Percentiles rank a stretch among this genome's conserved stretches.
Conservation (phyloP, 2,888 invertebrate species). For the Ganaspis brasiliensis region DNA sequence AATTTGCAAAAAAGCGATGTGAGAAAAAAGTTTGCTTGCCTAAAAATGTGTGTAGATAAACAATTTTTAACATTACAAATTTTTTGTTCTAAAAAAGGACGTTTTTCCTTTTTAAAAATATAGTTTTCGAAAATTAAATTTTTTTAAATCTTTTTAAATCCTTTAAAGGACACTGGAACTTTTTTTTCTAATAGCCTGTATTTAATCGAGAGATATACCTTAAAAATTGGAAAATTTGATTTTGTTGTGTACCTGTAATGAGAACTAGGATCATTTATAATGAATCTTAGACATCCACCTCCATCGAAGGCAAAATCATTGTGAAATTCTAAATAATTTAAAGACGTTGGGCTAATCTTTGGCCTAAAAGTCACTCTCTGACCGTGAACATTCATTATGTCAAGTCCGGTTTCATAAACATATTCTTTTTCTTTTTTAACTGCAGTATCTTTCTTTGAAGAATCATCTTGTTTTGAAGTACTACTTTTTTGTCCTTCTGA, state of each 20-base stretch:
- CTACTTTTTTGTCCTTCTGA: constrained; percentile 11
- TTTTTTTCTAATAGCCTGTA: too few relatives aligned
- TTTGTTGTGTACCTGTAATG: constrained; percentile 76
- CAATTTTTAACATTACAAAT: too few relatives aligned
- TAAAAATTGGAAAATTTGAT: too few relatives aligned
- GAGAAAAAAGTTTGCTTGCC: too few relatives aligned
- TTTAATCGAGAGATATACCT: too few relatives aligned
- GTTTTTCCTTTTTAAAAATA: too few relatives aligned
- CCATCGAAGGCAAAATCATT: constrained; percentile 73
- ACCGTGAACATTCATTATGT: constrained; percentile 66
- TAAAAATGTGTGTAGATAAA: too few relatives aligned
- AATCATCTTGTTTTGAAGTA: constrained; percentile 48
- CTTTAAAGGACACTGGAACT: too few relatives aligned
- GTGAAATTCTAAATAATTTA: constrained; percentile 71
- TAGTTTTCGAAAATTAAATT: too few relatives aligned
- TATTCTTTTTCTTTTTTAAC: constrained; percentile 57
- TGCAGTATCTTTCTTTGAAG: constrained; percentile 49
- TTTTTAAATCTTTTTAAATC: too few relatives aligned
- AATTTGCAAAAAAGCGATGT: too few relatives aligned
- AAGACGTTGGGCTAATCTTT: constrained; percentile 54
- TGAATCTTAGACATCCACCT: constrained; percentile 74
- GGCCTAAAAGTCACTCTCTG: constrained; percentile 63
- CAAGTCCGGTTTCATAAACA: constrained; percentile 71
- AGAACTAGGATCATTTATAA: constrained; percentile 63
- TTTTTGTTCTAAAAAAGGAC: too few relatives aligned